A percentile compares a stretch with the other conserved stretches of the same genome.
Conservation (phyloP, 2,113 vertebrate genomes). For the Pavo muticus region DNA sequence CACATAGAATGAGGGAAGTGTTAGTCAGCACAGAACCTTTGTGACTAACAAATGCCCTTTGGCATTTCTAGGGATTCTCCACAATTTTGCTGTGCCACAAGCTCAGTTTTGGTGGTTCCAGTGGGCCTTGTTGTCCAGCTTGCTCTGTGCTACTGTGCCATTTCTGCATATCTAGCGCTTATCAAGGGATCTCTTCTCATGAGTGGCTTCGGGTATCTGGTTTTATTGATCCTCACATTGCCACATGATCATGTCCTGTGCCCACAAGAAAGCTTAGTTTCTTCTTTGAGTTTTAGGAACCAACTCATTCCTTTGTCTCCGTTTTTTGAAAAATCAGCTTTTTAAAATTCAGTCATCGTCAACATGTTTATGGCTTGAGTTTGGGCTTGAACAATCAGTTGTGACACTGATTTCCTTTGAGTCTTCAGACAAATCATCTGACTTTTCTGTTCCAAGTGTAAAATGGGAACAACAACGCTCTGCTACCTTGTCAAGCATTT, state of each 20-base stretch:
- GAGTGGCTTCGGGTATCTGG: background rate
- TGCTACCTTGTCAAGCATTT: slow-evolving; percentile 24
- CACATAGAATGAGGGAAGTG: fast-evolving
- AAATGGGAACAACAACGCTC: background rate
- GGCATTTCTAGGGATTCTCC: background rate
- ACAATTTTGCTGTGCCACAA: background rate
- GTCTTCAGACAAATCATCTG: background rate
- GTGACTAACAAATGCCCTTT: background rate
- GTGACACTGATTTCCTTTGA: background rate
- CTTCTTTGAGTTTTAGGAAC: background rate
- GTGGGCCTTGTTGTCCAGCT: background rate
- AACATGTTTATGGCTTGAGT: background rate
- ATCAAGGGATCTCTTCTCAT: background rate
- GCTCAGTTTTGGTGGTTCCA: background rate
- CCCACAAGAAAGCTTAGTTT: background rate
- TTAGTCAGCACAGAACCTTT: background rate
- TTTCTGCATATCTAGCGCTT: background rate
- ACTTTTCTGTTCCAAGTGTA: background rate
- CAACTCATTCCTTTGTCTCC: background rate
- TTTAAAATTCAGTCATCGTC: background rate
- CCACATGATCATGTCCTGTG: background rate
- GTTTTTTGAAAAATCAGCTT: background rate
- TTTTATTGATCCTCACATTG: background rate
- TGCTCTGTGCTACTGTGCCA: background rate
- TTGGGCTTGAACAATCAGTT: background rate